phyloP scores from a whole-genome alignment of 2,113 vertebrate genomes.

The Mustelus asterias region DNA sequence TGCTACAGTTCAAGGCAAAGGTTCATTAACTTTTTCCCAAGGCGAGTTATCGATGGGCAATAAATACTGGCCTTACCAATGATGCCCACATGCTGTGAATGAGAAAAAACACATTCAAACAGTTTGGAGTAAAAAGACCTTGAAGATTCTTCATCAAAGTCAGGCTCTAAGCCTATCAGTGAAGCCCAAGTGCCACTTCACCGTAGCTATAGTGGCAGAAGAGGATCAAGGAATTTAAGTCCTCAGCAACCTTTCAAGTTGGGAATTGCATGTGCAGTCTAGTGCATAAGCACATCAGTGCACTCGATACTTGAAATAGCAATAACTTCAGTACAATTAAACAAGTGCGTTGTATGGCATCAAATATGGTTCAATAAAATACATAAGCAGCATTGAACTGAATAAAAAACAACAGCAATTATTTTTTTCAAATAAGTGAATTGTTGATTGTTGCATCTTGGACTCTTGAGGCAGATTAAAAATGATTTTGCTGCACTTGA shows the following conservation, averaged over 20 bases:
- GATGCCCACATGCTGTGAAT: not conserved
- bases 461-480: not conserved
- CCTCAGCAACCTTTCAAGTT: not conserved
- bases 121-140: not conserved
- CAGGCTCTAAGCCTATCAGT: not conserved
- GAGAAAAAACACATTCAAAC: not conserved
- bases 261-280: not conserved
- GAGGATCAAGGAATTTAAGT: not conserved
- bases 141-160: not conserved
- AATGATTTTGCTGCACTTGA: not conserved
- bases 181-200: not conserved
- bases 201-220: not conserved
- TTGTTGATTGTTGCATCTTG: not conserved
- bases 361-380: not conserved
- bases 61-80: not conserved
- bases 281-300: not conserved
- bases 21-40: not conserved
- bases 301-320: too few relatives aligned
- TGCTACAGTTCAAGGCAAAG: not conserved
- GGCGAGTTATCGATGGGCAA: not conserved
- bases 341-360: not conserved
- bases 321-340: not conserved
- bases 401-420: not conserved
- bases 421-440: not conserved
- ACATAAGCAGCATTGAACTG: not conserved